Evolutionary conservation across 2,888 invertebrate species (phyloP), one percentile per base, ranked within the genome.

Genomic region (Standfussiana lucernea): DNA sequence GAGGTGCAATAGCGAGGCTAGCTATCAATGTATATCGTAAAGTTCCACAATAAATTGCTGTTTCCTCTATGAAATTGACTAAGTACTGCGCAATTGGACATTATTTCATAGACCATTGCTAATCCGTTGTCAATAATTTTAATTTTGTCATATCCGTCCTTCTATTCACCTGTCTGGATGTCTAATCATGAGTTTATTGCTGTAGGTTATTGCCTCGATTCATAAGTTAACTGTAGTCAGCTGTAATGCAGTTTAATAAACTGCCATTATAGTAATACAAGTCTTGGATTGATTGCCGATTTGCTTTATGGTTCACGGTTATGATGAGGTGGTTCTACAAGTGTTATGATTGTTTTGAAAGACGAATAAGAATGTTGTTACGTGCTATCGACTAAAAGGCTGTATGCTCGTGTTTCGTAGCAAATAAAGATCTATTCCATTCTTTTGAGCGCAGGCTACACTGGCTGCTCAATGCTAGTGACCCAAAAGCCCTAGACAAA

Each of bases 91-190:
- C 62, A 45, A n/a, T n/a, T n/a, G n/a, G n/a, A n/a, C n/a, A n/a
- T n/a, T 15, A 64, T 40, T 3, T 13, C 18, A n/a, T 6, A 11
- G 15, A 40, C 11, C 75, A 40, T 40, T 37, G 15, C 32, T 45
- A 59, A 45, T 24, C n/a, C n/a, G 40, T 15, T 64, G 37, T n/a
- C 21, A 79, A 42, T 1, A 15, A 50, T 59, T 24, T 61, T 42
- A 59, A 37, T 64, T 18, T 40, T 70, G 59, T 59, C 68, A 79
- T 64, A 67, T 83, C 73, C 66, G 50, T 81, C 67, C 67, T 56
- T 64, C 66, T 66, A 81, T 81, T 77, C 69, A 81, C 1, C 32
- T 78, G 77, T 62, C 75, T 40, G 47, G 1, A 28, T 35, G 42
- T 71, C 59, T 68, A 56, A 35, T 53, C 50, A 74, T 65, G 42